phyloP scores from a whole-genome alignment of 2,113 vertebrate genomes.

The Ursus arctos region DNA sequence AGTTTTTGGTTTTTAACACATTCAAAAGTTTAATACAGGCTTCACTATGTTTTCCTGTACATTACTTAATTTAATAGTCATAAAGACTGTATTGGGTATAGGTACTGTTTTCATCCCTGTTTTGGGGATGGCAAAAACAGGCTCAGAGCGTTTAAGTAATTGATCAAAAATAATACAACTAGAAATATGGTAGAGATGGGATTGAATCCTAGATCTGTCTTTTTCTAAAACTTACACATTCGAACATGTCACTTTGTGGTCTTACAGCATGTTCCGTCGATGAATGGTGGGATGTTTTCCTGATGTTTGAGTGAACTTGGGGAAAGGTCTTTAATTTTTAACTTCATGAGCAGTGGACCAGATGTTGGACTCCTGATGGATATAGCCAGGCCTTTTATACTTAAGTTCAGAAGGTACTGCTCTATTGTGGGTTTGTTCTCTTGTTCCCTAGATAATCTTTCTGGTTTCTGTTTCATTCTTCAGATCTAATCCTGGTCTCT shows the following conservation, averaged over 20 bases:
- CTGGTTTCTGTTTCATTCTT: neutral
- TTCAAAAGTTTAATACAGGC: neutral
- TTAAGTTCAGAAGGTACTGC: neutral
- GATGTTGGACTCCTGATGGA: neutral
- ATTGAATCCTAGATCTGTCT: neutral
- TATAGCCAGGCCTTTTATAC: neutral
- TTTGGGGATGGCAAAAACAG: neutral
- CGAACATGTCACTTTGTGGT: neutral
- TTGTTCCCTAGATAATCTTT: neutral
- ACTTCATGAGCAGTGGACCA: neutral
- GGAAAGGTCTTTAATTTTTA: neutral
- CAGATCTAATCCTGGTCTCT: neutral
- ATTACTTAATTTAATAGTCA: constrained; percentile 24
- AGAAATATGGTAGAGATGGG: neutral
- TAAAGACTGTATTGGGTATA: neutral
- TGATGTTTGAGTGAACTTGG: neutral
- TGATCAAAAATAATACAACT: neutral
- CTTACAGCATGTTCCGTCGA: neutral
- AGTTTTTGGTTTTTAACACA: neutral
- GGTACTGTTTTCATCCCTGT: neutral
- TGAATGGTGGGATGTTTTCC: constrained; percentile 14
- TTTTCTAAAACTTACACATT: neutral
- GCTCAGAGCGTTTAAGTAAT: neutral
- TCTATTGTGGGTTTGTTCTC: neutral
- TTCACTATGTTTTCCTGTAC: neutral